phyloP scores from a whole-genome alignment of 2,797 vertebrate species.

The Pipistrellus pipistrellus region DNA sequence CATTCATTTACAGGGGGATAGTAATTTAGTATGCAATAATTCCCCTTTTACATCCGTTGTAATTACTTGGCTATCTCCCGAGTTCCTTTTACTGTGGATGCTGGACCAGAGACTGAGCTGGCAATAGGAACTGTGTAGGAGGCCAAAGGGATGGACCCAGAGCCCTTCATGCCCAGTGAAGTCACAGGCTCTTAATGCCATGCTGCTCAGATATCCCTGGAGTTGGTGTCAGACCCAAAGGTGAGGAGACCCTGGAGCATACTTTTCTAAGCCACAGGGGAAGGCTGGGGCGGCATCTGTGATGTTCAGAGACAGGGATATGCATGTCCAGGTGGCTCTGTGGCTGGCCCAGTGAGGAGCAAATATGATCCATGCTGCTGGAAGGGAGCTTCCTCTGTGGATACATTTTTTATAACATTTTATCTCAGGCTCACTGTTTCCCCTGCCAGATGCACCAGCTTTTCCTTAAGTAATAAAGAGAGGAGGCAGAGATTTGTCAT shows the following conservation, averaged over 20 bases:
- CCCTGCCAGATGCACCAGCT: neutral
- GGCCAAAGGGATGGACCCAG: neutral
- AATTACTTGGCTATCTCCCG: slow-evolving; percentile 74
- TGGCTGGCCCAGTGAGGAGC: neutral
- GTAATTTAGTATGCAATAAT: slow-evolving; percentile 78
- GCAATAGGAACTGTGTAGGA: neutral
- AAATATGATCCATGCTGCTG: neutral
- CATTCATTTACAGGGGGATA: slow-evolving; percentile 79
- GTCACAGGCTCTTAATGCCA: neutral
- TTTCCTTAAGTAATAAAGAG: slow-evolving; percentile 65
- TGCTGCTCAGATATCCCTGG: neutral
- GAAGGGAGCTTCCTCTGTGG: neutral
- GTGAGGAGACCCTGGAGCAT: neutral
- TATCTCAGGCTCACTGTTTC: slow-evolving; percentile 44
- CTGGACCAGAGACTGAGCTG: slow-evolving; percentile 43
- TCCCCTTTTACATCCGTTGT: slow-evolving; percentile 61
- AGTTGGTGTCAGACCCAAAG: neutral
- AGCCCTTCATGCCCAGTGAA: neutral
- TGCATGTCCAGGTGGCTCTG: neutral
- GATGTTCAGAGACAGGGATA: neutral
- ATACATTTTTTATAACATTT: slow-evolving; percentile 51
- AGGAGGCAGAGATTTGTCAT: slow-evolving; percentile 73
- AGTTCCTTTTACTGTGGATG: slow-evolving; percentile 51
- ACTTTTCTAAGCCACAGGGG: too few relatives aligned
- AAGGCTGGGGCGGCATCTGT: neutral